phyloP scores from a whole-genome alignment of 2,797 vertebrate species.

The Rhinophrynus dorsalis region DNA sequence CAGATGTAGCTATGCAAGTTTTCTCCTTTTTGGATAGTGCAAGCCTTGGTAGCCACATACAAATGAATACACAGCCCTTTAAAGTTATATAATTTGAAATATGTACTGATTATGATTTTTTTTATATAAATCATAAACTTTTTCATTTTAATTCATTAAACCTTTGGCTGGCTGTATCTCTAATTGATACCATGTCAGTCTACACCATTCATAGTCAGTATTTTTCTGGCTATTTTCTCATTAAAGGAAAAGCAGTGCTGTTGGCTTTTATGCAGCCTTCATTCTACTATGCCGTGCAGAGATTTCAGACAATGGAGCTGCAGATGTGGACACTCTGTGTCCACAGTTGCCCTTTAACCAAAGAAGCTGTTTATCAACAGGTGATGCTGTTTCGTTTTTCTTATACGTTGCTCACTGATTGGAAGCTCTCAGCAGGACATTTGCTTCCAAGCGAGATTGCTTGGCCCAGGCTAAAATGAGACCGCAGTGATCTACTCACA shows the following conservation, averaged over 20 bases:
- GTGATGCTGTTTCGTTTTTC: conserved; percentile 51
- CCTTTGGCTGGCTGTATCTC: too few species aligned
- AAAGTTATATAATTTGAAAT: too few species aligned
- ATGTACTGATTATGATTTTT: too few species aligned
- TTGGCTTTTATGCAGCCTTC: conserved; percentile 37
- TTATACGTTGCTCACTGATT: conserved; percentile 17
- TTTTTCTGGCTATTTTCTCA: neutral
- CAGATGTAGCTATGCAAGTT: too few species aligned
- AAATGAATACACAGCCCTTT: too few species aligned
- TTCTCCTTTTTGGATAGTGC: too few species aligned
- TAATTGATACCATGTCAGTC: too few species aligned
- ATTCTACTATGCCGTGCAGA: conserved; percentile 32
- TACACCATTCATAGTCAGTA: too few species aligned
- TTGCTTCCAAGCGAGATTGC: conserved; percentile 24
- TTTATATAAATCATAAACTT: too few species aligned
- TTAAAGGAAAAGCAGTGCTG: neutral
- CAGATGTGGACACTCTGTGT: conserved; percentile 49
- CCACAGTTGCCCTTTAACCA: conserved; percentile 55
- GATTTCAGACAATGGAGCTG: conserved; percentile 42
- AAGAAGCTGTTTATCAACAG: conserved; percentile 52
- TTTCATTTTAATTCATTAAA: too few species aligned
- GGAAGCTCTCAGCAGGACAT: conserved; percentile 33
- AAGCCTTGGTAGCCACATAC: too few species aligned
- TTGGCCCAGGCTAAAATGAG: conserved; percentile 44
- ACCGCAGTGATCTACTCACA: conserved; percentile 44